Base-by-base conservation (phyloP, 2,113 vertebrate species). In the Carlito syrichta region DNA sequence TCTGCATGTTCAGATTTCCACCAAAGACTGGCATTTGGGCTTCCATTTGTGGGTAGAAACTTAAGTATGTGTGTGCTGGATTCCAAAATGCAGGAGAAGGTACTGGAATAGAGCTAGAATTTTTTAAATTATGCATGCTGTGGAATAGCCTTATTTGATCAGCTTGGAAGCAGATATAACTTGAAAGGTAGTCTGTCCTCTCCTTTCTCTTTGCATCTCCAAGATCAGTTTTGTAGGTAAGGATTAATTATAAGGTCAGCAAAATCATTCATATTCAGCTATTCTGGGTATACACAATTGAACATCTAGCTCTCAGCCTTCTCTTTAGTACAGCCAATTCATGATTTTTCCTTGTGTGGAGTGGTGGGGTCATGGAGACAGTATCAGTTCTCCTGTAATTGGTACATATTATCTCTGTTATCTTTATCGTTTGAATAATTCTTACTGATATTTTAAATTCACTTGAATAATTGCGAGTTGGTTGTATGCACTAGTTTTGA, bases 21-120 rank as follows among this genome's bases (percentile, higher is more conserved):
- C 43, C 95, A 87, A 95, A 97, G 93, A 66, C 89, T 97, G 94
- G 86, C 93, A 73, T 93, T 94, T 95, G 95, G 97, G 95, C 93
- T 97, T 96, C 96, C 48, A 2, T 97, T 95, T 97, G 97, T 97
- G 96, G 96, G 97, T 97, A 97, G 97, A 95, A 95, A 69, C 91
- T 69, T 87, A 68, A 94, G 58, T 91, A 68, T 96, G 78, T 25
- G 40, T 96, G 93, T 97, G 89, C 43, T 96, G 32, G 30, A 69
- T 97, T 96, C 78, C 66, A 87, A 54, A 94, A 86, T 48, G 78
- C 52, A 91, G 40, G 78, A 98, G 96, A 97, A 95, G 86, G 90
- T 89, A 94, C 94, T 97, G 71, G 38, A 93, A n/a, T 52, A 82
- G 92, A 97, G 96, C 96, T 96, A 91, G 95, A 97, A 25, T 82